A percentile compares a stretch with the other conserved stretches of the same genome.
Evolutionary conservation across 2,797 vertebrate genomes (phyloP).

Genomic region (Acanthis flammea): DNA sequence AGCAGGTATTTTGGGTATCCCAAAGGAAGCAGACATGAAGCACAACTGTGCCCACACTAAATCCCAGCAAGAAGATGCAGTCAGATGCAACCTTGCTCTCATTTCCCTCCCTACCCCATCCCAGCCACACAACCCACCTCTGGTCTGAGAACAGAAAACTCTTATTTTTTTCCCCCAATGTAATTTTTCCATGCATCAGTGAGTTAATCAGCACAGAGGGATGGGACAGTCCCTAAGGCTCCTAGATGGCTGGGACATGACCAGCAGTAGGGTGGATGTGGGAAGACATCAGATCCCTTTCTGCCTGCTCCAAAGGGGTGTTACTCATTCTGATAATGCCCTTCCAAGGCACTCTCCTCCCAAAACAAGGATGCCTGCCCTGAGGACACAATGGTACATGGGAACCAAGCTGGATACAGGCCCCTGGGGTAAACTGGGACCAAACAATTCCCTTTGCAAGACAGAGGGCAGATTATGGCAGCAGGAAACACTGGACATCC

Average conservation of each 20-base stretch:
- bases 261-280: background rate
- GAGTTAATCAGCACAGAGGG: background rate
- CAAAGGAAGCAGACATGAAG: background rate
- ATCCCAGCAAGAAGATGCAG: background rate
- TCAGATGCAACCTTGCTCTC: background rate
- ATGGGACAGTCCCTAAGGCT: background rate
- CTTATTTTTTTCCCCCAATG: fast-evolving
- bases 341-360: background rate
- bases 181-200: background rate
- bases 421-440: background rate
- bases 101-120: background rate
- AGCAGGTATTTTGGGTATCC: background rate
- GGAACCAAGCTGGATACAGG: background rate
- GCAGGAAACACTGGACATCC: background rate
- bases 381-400: background rate
- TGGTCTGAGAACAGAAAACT: background rate
- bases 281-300: background rate
- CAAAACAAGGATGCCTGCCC: background rate
- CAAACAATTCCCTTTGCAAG: background rate
- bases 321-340: background rate
- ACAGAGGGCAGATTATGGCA: background rate
- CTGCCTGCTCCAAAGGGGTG: background rate
- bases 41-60: background rate
- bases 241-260: background rate
- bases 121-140: background rate